A percentile compares a stretch with the other conserved stretches of the same genome.
Evolutionary conservation across 2,113 vertebrate species (phyloP).

Genomic region (Mellivora capensis): DNA sequence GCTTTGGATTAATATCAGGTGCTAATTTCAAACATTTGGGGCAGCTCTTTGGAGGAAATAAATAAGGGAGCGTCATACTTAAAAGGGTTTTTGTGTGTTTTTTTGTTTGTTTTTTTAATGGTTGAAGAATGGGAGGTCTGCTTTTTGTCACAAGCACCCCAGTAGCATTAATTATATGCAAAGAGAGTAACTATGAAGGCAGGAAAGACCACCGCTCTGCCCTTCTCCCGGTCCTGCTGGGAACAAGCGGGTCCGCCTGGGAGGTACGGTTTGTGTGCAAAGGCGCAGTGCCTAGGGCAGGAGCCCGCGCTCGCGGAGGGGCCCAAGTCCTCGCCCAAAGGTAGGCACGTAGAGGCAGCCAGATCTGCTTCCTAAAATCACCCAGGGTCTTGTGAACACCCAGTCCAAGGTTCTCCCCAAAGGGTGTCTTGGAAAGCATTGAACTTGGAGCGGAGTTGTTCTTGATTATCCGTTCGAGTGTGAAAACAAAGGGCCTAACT

Average conservation of each 20-base stretch:
- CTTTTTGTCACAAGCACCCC: not conserved
- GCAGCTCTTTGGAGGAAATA: not conserved
- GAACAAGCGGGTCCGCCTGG: slow-evolving; percentile 44
- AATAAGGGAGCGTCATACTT: slow-evolving; percentile 6
- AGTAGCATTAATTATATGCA: not conserved
- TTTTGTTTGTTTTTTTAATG: not conserved
- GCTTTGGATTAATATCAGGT: slow-evolving; percentile 17
- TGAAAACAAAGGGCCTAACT: not conserved
- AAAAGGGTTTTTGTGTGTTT: not conserved
- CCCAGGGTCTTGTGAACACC: slow-evolving; percentile 56
- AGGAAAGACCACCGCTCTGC: slow-evolving; percentile 12
- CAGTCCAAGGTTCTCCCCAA: slow-evolving; percentile 38
- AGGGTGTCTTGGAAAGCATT: slow-evolving; percentile 34
- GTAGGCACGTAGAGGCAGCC: slow-evolving; percentile 75
- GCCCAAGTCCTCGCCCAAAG: slow-evolving; percentile 78
- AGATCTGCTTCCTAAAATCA: slow-evolving; percentile 55
- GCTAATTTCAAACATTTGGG: slow-evolving; percentile 57
- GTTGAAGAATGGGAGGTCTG: not conserved
- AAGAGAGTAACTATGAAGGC: not conserved
- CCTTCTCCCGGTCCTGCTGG: slow-evolving; percentile 29
- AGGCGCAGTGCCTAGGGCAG: not conserved
- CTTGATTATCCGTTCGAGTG: not conserved
- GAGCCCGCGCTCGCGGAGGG: slow-evolving; percentile 18
- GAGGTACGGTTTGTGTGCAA: not conserved
- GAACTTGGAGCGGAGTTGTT: not conserved